Percentiles rank a stretch among this genome's conserved stretches.
These are phyloP conservation scores for Enteromius mattozi DNA, from an alignment of 2,797 vertebrate species.

Conservation along the genomic window DNA sequence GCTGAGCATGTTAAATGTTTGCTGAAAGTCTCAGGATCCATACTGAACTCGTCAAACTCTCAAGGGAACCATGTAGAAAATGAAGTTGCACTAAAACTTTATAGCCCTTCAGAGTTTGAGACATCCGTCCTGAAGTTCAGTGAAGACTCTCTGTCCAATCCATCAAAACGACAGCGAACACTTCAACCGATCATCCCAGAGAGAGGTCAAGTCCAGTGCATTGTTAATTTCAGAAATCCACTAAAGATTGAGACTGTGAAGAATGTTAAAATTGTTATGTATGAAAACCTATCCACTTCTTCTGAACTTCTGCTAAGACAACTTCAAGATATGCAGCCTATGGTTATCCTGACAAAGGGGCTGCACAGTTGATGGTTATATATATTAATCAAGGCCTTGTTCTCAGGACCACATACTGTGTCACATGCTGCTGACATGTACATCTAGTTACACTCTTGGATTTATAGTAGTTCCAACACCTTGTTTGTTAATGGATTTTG, in stretches of 20 bases:
- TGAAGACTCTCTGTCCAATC: slow-evolving; percentile 89
- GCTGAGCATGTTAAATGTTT: slow-evolving; percentile 70
- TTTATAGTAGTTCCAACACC: slow-evolving; percentile 56
- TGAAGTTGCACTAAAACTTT: slow-evolving; percentile 84
- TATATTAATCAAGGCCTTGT: slow-evolving; percentile 70
- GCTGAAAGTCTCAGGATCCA: slow-evolving; percentile 85
- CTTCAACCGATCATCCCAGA: slow-evolving; percentile 73
- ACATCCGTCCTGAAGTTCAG: slow-evolving; percentile 93
- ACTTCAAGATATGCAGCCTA: slow-evolving; percentile 97
- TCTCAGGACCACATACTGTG: slow-evolving; percentile 85
- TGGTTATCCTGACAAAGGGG: slow-evolving; percentile 89
- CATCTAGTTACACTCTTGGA: slow-evolving; percentile 64
- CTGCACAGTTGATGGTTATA: slow-evolving; percentile 73
- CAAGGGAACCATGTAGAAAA: slow-evolving; percentile 83
- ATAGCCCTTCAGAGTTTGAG: slow-evolving; percentile 93
- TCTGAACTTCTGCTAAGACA: slow-evolving; percentile 91
- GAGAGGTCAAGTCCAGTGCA: slow-evolving; percentile 65
- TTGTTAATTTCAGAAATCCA: slow-evolving; percentile 91
- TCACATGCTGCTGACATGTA: slow-evolving; percentile 83
- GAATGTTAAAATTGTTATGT: slow-evolving; percentile 95
- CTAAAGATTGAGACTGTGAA: slow-evolving; percentile 86
- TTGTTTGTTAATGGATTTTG: slow-evolving; percentile 62
- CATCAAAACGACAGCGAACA: slow-evolving; percentile 84
- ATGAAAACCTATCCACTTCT: slow-evolving; percentile 89
- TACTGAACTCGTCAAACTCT: slow-evolving; percentile 75